A percentile compares a stretch with the other conserved stretches of the same genome.
Conservation (phyloP, 2,888 invertebrate genomes). For the Thereva unica region DNA sequence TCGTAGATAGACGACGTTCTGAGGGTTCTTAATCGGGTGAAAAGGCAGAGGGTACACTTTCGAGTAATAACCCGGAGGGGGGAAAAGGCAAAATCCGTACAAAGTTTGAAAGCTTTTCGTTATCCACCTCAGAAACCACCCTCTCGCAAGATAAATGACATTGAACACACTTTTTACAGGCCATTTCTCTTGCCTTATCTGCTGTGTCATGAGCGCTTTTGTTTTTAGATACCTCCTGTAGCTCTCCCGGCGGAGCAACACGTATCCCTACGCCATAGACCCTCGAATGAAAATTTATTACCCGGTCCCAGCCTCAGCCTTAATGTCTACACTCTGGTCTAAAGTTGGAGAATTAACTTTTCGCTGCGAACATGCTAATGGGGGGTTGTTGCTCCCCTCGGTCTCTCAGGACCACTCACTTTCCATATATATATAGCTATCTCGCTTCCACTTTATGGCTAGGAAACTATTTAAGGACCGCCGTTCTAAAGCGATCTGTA, state of each 20-base stretch:
- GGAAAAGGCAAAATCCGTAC: background rate
- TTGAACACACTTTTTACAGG: slow-evolving; percentile 2
- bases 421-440: background rate
- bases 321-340: too few species aligned
- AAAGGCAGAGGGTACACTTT: too few species aligned
- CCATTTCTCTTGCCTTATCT: slow-evolving; percentile 21
- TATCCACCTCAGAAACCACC: background rate
- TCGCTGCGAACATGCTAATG: slow-evolving; percentile 16
- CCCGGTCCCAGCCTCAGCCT: slow-evolving; percentile 1
- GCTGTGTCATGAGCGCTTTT: slow-evolving; percentile 13
- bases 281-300: slow-evolving; percentile 25
- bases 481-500: too few species aligned
- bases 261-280: slow-evolving; percentile 6
- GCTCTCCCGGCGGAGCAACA: slow-evolving; percentile 16
- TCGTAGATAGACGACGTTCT: too few species aligned
- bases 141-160: slow-evolving; percentile 11
- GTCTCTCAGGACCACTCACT: slow-evolving; percentile 5
- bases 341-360: slow-evolving; percentile 8
- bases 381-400: background rate
- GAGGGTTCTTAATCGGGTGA: too few species aligned
- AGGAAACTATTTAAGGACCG: too few species aligned
- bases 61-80: slow-evolving; percentile 1
- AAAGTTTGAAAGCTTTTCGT: slow-evolving; percentile 9
- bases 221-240: slow-evolving; percentile 6
- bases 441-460: background rate